phyloP scores from a whole-genome alignment of 2,797 vertebrate genomes.

The Anguilla marmorata region DNA sequence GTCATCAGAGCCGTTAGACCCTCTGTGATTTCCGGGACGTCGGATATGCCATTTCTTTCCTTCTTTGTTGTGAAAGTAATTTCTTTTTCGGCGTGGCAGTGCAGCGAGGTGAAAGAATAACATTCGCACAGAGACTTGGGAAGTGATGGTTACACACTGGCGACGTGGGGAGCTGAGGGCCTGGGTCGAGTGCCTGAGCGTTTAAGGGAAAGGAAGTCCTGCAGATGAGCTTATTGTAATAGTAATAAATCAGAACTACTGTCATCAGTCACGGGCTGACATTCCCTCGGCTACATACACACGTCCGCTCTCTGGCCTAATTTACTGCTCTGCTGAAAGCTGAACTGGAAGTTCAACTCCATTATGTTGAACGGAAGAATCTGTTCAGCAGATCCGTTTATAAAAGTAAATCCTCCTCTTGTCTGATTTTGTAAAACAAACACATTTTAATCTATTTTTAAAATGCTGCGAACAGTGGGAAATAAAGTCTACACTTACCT shows the following conservation, averaged over 20 bases:
- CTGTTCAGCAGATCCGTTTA: background rate
- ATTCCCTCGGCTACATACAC: background rate
- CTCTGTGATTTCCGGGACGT: slow-evolving; percentile 17
- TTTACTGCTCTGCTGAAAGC: background rate
- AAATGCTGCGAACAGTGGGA: background rate
- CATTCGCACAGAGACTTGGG: background rate
- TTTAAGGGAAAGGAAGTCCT: background rate
- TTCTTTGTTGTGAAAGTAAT: background rate
- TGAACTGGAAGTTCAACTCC: background rate
- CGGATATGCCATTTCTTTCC: slow-evolving; percentile 12
- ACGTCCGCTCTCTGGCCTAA: background rate
- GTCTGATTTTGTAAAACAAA: background rate
- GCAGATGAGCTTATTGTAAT: background rate
- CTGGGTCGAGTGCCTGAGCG: too few relatives aligned
- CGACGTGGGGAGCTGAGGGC: too few relatives aligned
- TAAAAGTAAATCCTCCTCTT: background rate
- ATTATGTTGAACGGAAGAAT: background rate
- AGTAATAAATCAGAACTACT: background rate
- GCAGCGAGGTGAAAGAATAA: too few relatives aligned
- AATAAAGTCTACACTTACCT: background rate
- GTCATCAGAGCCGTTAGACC: slow-evolving; percentile 22
- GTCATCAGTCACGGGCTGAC: background rate
- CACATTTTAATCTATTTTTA: background rate
- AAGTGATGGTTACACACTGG: background rate
- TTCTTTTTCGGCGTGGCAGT: background rate